Conservation (phyloP, 2,113 vertebrate species). For the Corapipo altera region DNA sequence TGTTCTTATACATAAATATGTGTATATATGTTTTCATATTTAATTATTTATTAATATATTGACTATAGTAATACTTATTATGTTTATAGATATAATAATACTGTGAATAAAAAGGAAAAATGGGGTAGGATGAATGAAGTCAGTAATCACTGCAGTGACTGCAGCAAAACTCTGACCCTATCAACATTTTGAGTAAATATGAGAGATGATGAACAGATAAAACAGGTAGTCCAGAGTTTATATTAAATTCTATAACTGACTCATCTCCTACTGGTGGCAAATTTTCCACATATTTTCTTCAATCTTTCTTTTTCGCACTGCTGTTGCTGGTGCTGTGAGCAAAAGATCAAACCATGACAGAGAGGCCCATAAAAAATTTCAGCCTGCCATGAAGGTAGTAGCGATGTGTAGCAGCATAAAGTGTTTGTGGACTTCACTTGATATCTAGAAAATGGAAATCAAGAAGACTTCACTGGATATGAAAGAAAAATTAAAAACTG, state of each 20-base stretch:
- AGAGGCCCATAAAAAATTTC: not conserved
- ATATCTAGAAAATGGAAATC: not conserved
- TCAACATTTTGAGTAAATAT: not conserved
- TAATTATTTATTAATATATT: too few relatives aligned
- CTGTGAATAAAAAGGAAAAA: not conserved
- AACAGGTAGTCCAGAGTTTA: not conserved
- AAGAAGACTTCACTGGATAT: not conserved
- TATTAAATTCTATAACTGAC: not conserved
- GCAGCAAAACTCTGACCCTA: not conserved
- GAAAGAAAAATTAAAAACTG: not conserved
- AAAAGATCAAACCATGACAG: not conserved
- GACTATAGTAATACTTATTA: too few relatives aligned
- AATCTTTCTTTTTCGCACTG: not conserved
- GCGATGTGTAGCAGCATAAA: not conserved
- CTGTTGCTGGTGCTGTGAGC: not conserved
- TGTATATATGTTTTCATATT: too few relatives aligned
- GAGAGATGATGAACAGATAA: not conserved
- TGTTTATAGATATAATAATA: too few relatives aligned
- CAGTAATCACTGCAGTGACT: not conserved
- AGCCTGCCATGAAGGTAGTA: not conserved
- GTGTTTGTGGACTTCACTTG: not conserved
- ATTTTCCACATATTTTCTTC: not conserved
- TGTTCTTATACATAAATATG: too few relatives aligned
- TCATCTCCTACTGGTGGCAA: not conserved
- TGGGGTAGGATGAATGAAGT: not conserved